These are phyloP conservation scores for Drosophila pruinosa DNA, from an alignment of 1,140 invertebrate species.

Conservation along the genomic window DNA sequence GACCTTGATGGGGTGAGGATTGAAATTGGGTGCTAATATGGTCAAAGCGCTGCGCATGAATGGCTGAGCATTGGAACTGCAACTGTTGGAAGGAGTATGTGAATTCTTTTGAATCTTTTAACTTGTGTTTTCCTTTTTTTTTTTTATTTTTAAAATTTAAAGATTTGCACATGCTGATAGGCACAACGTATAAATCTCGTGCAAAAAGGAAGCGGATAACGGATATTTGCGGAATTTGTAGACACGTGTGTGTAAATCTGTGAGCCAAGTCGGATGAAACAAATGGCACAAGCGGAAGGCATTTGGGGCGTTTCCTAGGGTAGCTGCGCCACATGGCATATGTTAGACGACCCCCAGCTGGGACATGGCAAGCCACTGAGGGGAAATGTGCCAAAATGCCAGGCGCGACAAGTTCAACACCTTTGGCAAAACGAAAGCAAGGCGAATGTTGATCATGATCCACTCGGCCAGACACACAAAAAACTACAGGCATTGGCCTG, in stretches of 20 bases:
- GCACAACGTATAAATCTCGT: slow-evolving; percentile 69
- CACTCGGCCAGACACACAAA: slow-evolving; percentile 63
- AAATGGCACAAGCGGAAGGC: slow-evolving; percentile 62
- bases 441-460: slow-evolving; percentile 58
- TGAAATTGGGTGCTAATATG: slow-evolving; percentile 73
- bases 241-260: slow-evolving; percentile 59
- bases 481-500: slow-evolving; percentile 9
- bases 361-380: background rate
- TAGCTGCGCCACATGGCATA: slow-evolving; percentile 47
- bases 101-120: slow-evolving; percentile 33
- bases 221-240: slow-evolving; percentile 78
- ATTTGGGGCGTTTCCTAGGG: slow-evolving; percentile 58
- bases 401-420: slow-evolving; percentile 75
- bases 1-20: background rate
- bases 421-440: slow-evolving; percentile 28
- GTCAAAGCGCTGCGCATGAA: slow-evolving; percentile 62
- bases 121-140: slow-evolving; percentile 23
- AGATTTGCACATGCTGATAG: slow-evolving; percentile 73
- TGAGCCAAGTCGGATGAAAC: slow-evolving; percentile 30
- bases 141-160: slow-evolving; percentile 69
- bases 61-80: slow-evolving; percentile 18
- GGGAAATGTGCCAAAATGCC: slow-evolving; percentile 73
- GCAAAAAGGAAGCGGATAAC: slow-evolving; percentile 77
- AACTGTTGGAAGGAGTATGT: slow-evolving; percentile 13
- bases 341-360: background rate